Evolutionary conservation across 2,113 vertebrate genomes (phyloP).

Genomic region (Holacanthus passer): DNA sequence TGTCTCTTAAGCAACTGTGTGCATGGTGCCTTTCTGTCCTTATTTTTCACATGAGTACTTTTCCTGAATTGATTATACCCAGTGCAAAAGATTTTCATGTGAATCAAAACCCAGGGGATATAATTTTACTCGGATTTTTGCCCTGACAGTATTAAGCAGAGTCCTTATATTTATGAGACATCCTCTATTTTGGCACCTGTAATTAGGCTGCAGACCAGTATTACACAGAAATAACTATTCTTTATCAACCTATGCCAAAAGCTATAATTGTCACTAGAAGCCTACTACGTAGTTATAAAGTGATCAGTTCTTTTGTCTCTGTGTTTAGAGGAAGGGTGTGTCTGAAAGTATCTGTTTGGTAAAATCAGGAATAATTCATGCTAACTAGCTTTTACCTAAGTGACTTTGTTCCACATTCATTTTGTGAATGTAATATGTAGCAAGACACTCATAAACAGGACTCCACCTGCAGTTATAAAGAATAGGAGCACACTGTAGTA

Average conservation of each 20-base stretch:
- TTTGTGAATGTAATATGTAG: slow-evolving; percentile 14
- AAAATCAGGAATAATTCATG: slow-evolving; percentile 1
- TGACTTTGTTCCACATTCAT: neutral
- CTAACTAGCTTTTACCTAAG: slow-evolving; percentile 4
- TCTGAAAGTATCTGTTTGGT: neutral
- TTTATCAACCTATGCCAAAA: neutral
- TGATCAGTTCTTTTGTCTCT: neutral
- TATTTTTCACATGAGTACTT: slow-evolving; percentile 5
- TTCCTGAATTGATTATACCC: slow-evolving; percentile 7
- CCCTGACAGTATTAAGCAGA: neutral
- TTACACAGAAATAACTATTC: neutral
- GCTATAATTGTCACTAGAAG: neutral
- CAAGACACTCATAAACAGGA: neutral
- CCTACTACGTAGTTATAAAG: neutral
- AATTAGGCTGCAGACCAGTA: neutral
- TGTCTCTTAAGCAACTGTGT: slow-evolving; percentile 25
- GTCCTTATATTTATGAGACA: neutral
- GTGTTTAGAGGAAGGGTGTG: neutral
- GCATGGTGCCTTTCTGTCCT: neutral
- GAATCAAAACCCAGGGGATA: slow-evolving; percentile 1
- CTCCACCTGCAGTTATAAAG: neutral
- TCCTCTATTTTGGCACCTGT: slow-evolving; percentile 2
- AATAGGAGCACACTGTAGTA: neutral
- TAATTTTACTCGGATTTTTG: neutral
- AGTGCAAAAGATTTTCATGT: slow-evolving; percentile 2